Evolutionary conservation across 2,797 vertebrate genomes (phyloP), one percentile per base, ranked within the genome.

Genomic region (Eutrigla gurnardus): DNA sequence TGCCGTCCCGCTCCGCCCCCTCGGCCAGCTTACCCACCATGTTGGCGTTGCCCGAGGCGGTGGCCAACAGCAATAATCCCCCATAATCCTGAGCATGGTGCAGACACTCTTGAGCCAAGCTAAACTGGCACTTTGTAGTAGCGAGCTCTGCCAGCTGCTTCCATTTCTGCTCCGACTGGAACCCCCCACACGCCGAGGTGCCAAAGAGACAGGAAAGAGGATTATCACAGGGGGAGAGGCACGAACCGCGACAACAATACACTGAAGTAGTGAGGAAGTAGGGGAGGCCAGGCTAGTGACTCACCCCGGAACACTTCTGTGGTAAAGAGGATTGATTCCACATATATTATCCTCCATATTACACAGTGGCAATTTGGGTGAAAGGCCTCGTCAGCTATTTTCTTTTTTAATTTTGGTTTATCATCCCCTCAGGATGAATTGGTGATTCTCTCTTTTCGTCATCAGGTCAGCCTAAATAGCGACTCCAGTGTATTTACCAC

Each of bases 121-220:
- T 89, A 88, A 98, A 99, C 93, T 99, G 97, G 94, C 97, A 97
- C 84, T 96, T 98, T 84, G 94, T 94, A 40, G 96, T 97, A 12
- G 97, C 97, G 39, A 98, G 94, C 85, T 98, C 97, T n/a, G 97
- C 97, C 85, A 99, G 92, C 84, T 98, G 97, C 89, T 97, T 99
- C 97, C 98, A 99, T 80, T 98, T 99, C 90, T 98, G 97, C 89
- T 98, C 97, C 6, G 97, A 97, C 97, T 99, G 78, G 10, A 85
- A 76, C 37, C 76, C 73, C 71, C 65, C 18, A 18, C 45, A 60
- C 50, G 75, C 32, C 61, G 47, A 55, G 37, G 65, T 57, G 76
- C 77, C 53, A 77, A 42, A 74, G 61, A 87, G 63, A 87, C 73
- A 74, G 76, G 70, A 65, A n/a, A 81, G 54, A 77, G 82, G 85